A percentile compares a stretch with the other conserved stretches of the same genome.
Evolutionary conservation across 2,797 vertebrate species (phyloP).

Genomic region (Psittacula echo): DNA sequence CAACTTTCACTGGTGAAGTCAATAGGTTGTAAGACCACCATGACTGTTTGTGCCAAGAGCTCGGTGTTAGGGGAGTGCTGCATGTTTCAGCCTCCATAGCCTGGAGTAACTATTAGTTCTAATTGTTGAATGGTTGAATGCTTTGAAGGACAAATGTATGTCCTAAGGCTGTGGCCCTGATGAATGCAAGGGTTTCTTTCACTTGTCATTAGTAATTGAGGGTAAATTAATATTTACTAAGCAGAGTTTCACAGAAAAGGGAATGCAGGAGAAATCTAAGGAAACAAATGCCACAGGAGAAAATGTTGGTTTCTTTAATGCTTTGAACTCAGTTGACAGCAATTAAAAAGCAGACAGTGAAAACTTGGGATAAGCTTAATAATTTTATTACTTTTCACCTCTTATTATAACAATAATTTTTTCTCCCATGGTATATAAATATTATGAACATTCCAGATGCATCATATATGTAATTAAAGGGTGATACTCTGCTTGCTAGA

Average conservation of each 20-base stretch:
- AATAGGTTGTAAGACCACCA: constrained; percentile 55
- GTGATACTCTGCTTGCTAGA: neutral
- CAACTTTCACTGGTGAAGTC: constrained; percentile 66
- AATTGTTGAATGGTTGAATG: constrained; percentile 80
- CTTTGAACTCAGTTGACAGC: constrained; percentile 49
- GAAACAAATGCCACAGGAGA: neutral
- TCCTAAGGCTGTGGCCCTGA: constrained; percentile 70
- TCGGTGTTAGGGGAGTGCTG: neutral
- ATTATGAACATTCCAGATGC: neutral
- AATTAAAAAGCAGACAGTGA: constrained; percentile 37
- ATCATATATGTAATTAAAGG: neutral
- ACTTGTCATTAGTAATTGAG: constrained; percentile 85
- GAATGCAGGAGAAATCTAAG: constrained; percentile 49
- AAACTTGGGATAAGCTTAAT: constrained; percentile 40
- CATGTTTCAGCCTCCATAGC: constrained; percentile 63
- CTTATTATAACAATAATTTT: neutral
- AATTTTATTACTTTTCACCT: neutral
- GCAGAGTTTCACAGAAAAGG: constrained; percentile 72
- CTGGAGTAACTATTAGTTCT: constrained; percentile 79
- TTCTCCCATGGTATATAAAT: neutral
- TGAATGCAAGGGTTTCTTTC: constrained; percentile 77
- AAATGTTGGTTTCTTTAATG: constrained; percentile 13
- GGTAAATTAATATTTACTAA: constrained; percentile 83
- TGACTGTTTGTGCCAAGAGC: neutral
- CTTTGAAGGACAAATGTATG: constrained; percentile 82